phyloP scores from a whole-genome alignment of 2,888 invertebrate species.

The Druceiella hillmani region DNA sequence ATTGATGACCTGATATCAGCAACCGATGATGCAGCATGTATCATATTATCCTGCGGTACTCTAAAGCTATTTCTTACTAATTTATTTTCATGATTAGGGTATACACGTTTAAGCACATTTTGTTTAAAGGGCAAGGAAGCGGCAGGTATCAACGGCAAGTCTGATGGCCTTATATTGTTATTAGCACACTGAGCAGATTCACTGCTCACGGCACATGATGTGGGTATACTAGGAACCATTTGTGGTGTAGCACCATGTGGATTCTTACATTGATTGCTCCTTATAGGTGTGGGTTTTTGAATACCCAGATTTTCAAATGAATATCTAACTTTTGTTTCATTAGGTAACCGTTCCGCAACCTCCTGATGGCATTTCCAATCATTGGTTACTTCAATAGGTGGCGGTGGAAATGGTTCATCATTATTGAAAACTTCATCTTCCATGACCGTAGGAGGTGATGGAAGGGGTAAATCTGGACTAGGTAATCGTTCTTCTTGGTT shows the following conservation, averaged over 20 bases:
- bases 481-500: conserved; percentile 45
- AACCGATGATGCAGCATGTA: not conserved
- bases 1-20: conserved; percentile 17
- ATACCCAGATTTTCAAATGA: not conserved
- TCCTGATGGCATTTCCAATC: conserved; percentile 18
- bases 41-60: conserved; percentile 9
- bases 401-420: conserved; percentile 62
- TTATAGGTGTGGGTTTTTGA: not conserved
- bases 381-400: conserved; percentile 34
- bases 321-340: too few relatives aligned
- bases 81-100: conserved; percentile 11
- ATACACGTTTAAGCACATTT: conserved; percentile 13
- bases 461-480: conserved; percentile 57
- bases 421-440: conserved; percentile 56
- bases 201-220: too few relatives aligned
- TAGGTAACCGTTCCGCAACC: conserved; percentile 3
- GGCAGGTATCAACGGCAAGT: conserved; percentile 3
- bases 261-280: not conserved
- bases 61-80: conserved; percentile 16
- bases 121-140: conserved; percentile 8
- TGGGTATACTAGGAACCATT: too few relatives aligned
- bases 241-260: not conserved
- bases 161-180: not conserved
- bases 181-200: not conserved
- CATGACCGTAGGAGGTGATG: conserved; percentile 56